Conservation (phyloP, 2,113 vertebrate species). For the Strigops habroptila region DNA sequence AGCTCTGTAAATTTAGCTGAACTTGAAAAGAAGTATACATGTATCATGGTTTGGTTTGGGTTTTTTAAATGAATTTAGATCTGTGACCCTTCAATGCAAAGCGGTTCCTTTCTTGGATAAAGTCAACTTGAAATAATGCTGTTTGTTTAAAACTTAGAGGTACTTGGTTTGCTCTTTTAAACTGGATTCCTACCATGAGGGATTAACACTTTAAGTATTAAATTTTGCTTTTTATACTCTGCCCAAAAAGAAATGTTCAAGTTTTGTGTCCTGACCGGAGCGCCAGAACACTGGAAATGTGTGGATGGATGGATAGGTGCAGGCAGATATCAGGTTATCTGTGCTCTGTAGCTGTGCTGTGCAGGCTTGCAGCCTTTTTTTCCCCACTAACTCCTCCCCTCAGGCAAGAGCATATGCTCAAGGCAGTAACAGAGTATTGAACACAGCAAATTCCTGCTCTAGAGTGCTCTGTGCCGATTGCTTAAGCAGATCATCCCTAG, state of each 20-base stretch:
- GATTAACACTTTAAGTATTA: background rate
- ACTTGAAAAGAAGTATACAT: background rate
- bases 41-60: background rate
- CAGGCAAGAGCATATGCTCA: accelerated
- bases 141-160: background rate
- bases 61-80: background rate
- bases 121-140: background rate
- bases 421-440: background rate
- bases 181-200: background rate
- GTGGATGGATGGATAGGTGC: background rate
- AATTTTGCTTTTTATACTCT: background rate
- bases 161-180: background rate
- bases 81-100: background rate
- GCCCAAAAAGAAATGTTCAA: background rate
- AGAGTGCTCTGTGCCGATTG: background rate
- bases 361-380: background rate
- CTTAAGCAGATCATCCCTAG: background rate
- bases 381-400: background rate
- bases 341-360: accelerated
- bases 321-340: background rate
- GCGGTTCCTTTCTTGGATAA: background rate
- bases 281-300: background rate
- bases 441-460: background rate
- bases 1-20: background rate
- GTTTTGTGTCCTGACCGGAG: background rate